phyloP scores from a whole-genome alignment of 2,797 vertebrate genomes.

The Chaenodraco wilsoni region DNA sequence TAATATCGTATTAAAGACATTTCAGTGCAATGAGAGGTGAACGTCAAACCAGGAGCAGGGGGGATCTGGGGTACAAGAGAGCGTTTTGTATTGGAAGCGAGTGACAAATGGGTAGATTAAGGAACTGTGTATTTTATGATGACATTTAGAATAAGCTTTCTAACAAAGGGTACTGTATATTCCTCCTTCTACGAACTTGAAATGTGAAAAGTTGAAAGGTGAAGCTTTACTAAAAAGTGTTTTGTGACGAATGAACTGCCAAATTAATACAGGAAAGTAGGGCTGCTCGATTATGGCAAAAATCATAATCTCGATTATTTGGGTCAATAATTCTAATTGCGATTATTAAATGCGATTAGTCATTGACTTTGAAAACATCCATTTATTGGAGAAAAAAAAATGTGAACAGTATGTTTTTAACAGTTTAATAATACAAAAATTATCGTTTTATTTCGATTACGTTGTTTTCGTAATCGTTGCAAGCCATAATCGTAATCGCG shows the following conservation, averaged over 20 bases:
- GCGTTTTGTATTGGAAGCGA: conserved; percentile 59
- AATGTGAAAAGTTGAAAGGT: conserved; percentile 38
- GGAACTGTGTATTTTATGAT: no score
- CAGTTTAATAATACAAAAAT: no score
- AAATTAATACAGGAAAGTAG: conserved; percentile 25
- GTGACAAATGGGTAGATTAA: conserved; percentile 68
- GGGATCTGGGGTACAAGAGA: conserved; percentile 49
- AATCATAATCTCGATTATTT: no score
- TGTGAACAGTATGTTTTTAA: no score
- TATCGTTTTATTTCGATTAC: no score
- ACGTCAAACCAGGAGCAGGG: conserved; percentile 48
- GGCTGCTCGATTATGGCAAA: no score
- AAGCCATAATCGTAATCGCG: no score
- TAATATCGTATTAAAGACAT: conserved; percentile 71
- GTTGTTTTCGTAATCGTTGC: no score
- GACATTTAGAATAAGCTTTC: conserved; percentile 56
- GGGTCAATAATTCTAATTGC: no score
- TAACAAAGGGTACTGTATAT: conserved; percentile 48
- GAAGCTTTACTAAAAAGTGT: conserved; percentile 39
- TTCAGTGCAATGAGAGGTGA: conserved; percentile 50
- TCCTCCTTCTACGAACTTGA: conserved; percentile 38
- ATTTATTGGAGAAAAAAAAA: no score
- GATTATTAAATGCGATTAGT: no score
- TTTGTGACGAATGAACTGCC: conserved; percentile 43
- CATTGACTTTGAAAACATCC: no score